Conservation (phyloP, 2,113 vertebrate species). For the Etheostoma spectabile region DNA sequence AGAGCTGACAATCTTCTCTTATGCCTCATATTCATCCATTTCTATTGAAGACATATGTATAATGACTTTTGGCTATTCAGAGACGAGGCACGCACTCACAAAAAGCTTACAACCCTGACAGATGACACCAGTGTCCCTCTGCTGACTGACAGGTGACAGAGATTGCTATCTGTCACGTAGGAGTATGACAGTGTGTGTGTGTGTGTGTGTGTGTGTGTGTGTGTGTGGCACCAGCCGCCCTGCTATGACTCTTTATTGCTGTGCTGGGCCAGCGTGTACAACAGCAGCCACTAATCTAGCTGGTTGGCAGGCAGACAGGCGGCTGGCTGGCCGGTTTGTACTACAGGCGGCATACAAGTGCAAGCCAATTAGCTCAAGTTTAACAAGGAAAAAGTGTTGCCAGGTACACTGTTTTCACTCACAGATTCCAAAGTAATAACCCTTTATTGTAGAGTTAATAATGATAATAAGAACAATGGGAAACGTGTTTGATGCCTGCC, state of each 20-base stretch:
- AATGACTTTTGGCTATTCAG: constrained; percentile 1
- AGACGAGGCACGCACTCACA: not conserved
- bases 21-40: not conserved
- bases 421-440: constrained; percentile 46
- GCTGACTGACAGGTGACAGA: constrained; percentile 58
- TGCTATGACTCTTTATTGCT: constrained; percentile 75
- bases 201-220: constrained; percentile 18
- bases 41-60: constrained; percentile 10
- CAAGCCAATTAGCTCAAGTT: constrained; percentile 72
- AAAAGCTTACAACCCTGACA: constrained; percentile 14
- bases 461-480: constrained; percentile 41
- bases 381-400: constrained; percentile 67
- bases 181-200: constrained; percentile 25
- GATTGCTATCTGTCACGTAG: constrained; percentile 21
- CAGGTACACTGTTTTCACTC: constrained; percentile 54
- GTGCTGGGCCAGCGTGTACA: constrained; percentile 61
- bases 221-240: constrained; percentile 44
- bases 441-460: constrained; percentile 50
- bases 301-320: constrained; percentile 71
- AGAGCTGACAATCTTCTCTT: constrained; percentile 15
- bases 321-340: constrained; percentile 57
- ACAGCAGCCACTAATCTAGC: constrained; percentile 76
- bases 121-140: constrained; percentile 29
- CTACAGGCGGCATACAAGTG: constrained; percentile 54
- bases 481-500: constrained; percentile 27